A percentile compares a stretch with the other conserved stretches of the same genome.
Conservation (phyloP, 2,888 invertebrate genomes). For the Macrophya alboannulata region DNA sequence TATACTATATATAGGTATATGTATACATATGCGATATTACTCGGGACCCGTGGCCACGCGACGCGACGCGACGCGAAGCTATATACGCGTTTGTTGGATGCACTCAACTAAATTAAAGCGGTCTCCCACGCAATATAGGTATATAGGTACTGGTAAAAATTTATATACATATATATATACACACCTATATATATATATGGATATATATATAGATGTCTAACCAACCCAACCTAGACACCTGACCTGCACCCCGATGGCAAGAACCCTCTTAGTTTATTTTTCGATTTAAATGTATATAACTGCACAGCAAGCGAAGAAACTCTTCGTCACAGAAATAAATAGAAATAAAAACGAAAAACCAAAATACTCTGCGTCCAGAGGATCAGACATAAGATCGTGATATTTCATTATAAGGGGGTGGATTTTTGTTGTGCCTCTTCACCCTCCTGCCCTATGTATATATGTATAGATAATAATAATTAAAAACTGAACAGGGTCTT, state of each 20-base stretch:
- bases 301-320: background rate
- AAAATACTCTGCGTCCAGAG: background rate
- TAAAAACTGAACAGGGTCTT: too few relatives aligned
- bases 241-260: background rate
- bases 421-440: too few relatives aligned
- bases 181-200: background rate
- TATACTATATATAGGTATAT: background rate
- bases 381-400: too few relatives aligned
- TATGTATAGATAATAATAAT: too few relatives aligned
- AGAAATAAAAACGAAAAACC: background rate
- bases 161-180: background rate
- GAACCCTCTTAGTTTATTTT: background rate
- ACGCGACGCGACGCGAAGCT: conserved; percentile 57
- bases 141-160: background rate
- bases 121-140: conserved; percentile 48
- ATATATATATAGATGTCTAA: background rate
- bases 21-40: background rate
- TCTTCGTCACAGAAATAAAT: background rate
- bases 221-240: background rate
- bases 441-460: too few relatives aligned
- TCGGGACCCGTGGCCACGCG: background rate
- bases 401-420: too few relatives aligned
- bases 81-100: conserved; percentile 73
- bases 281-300: background rate
- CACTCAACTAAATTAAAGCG: conserved; percentile 80